These are phyloP conservation scores for Bellardia pandia DNA, from an alignment of 2,888 invertebrate genomes.

Conservation along the genomic window DNA sequence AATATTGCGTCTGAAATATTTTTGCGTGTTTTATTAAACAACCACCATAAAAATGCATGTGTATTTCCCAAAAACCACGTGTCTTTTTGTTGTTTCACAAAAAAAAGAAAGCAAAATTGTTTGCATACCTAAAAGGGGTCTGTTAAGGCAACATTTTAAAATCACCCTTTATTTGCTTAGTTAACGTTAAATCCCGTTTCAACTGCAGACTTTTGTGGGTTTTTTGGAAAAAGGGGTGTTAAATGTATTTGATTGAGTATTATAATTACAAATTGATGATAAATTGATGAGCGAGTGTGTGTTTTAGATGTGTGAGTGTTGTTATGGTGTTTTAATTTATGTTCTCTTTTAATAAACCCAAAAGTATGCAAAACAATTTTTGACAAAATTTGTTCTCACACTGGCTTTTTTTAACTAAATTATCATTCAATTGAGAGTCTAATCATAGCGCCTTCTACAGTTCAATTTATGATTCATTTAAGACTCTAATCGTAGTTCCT, in stretches of 20 bases:
- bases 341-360: slow-evolving; percentile 35
- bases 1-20: slow-evolving; percentile 6
- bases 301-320: slow-evolving; percentile 5
- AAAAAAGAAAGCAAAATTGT: slow-evolving; percentile 32
- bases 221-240: slow-evolving; percentile 47
- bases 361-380: slow-evolving; percentile 37
- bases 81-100: slow-evolving; percentile 58
- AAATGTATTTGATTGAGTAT: slow-evolving; percentile 69
- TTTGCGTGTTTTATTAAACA: slow-evolving; percentile 43
- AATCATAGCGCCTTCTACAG: no score
- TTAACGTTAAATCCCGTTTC: slow-evolving; percentile 49
- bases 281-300: slow-evolving; percentile 57
- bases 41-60: slow-evolving; percentile 62
- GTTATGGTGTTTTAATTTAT: not conserved
- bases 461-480: no score
- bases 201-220: slow-evolving; percentile 31
- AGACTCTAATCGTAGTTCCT: no score
- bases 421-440: no score
- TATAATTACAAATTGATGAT: slow-evolving; percentile 71
- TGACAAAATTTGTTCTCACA: not conserved
- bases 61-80: slow-evolving; percentile 59
- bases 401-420: not conserved
- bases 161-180: slow-evolving; percentile 71
- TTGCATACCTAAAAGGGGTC: slow-evolving; percentile 62
- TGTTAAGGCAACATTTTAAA: not conserved